Evolutionary conservation across 2,888 invertebrate genomes (phyloP).

Genomic region (Periphyllus acericola): DNA sequence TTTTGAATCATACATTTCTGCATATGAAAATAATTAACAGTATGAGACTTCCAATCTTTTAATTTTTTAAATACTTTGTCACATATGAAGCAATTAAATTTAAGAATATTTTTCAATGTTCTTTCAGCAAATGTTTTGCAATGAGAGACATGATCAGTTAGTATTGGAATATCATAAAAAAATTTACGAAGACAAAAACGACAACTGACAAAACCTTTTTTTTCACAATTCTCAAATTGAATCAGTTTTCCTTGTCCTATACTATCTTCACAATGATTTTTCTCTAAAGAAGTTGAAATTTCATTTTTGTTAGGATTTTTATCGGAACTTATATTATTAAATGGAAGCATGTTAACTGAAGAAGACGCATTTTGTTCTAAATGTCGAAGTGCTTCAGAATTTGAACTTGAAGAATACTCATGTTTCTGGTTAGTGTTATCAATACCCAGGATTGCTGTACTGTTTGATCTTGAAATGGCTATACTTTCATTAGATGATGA

Average conservation of each 20-base stretch:
- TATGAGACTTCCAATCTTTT: slow-evolving; percentile 42
- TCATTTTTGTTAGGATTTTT: background rate
- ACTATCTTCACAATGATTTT: background rate
- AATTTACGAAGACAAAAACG: background rate
- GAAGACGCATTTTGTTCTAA: background rate
- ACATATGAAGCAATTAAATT: slow-evolving; percentile 43
- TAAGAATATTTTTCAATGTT: background rate
- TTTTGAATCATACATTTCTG: slow-evolving; percentile 13
- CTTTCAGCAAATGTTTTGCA: background rate
- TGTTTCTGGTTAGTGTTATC: background rate
- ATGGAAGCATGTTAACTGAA: background rate
- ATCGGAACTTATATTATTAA: background rate
- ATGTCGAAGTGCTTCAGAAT: background rate
- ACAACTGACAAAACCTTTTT: background rate
- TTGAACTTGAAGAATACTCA: background rate
- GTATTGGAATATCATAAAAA: background rate
- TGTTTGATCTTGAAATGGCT: slow-evolving; percentile 21
- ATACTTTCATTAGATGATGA: background rate
- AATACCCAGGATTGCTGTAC: background rate
- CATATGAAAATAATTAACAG: slow-evolving; percentile 14
- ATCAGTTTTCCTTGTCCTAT: background rate
- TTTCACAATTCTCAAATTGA: background rate
- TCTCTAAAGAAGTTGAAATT: background rate
- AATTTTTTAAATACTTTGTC: background rate
- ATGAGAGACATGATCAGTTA: background rate